Evolutionary conservation across 2,888 invertebrate genomes (phyloP), one percentile per base, ranked within the genome.

Genomic region (Automeris io): DNA sequence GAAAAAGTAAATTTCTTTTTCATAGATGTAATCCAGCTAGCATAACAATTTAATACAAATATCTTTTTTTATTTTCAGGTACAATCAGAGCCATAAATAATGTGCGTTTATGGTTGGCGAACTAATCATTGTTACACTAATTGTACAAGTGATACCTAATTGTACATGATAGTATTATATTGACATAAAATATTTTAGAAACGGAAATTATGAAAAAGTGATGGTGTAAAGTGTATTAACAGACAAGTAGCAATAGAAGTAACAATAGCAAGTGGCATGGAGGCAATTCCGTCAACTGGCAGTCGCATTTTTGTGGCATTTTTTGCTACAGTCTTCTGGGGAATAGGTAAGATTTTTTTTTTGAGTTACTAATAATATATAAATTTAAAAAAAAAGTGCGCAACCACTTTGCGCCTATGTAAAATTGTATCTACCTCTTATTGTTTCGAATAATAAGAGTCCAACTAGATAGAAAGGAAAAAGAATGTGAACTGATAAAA

Each of bases 251-350:
- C n/a, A n/a, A n/a, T n/a, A n/a, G n/a, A n/a, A n/a, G n/a, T n/a
- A n/a, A n/a, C 12, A 21, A 31, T 34, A 48, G 33, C 37, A 60
- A 50, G 70, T 68, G 75, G 67, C 47, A 82, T 83, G 83, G 80
- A 76, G 81, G 62, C 75, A 58, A 58, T 70, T 46, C 75, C 71
- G 47, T 63, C 74, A 32, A 62, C 64, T 37, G 73, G 75, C 46
- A 75, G 80, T 74, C 83, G 80, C 73, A 72, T 82, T 56, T 66
- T 78, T 46, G 81, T 83, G 77, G 85, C 78, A 34, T 81, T 85
- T 63, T 73, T 83, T 54, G 75, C 79, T 49, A 78, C 78, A 12
- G 70, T 78, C 44, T 80, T 85, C 49, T 85, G 83, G 83, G 81
- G 81, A 51, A 81, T 85, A 69, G 85, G 85, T 86, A 51, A 81